Base-by-base conservation (phyloP, 2,888 invertebrate genomes). In the Mimumesa dahlbomi region DNA sequence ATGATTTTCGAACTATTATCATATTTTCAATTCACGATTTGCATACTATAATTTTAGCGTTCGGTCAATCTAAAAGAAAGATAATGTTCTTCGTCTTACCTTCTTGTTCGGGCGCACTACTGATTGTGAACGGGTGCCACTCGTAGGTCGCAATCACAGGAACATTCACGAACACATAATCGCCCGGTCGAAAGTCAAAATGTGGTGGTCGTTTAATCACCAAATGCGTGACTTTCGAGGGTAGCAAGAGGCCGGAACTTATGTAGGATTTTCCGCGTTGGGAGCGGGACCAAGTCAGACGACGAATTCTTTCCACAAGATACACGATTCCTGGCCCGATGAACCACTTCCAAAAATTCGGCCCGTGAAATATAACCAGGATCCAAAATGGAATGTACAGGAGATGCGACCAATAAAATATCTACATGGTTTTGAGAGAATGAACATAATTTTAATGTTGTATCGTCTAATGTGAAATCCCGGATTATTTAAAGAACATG, bases 91-190 rank as follows among this genome's bases (percentile, higher is more conserved):
- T n/a, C n/a, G n/a, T n/a, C n/a, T n/a, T n/a, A 94, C 96, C 95
- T 91, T 95, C 95, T 87, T 97, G 95, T 88, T 98, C 98, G 0
- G 98, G 98, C 5, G 98, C 97, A 82, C 97, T 97, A 90, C 97
- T 98, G 76, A 98, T 95, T 0, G 98, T 98, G 85, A 98, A 98
- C 0, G 98, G 98, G 92, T 98, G 98, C 98, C 98, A 98, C 90
- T 98, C 98, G 84, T 96, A 96, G 62, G 93, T 93, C 0, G 98
- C 97, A 67, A 98, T 97, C 4, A 93, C 93, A 0, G 98, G 98
- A 54, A 98, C 95, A 85, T 97, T 96, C 0, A 98, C 95, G 85
- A 97, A 98, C 34, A 97, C 94, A 87, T 98, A 98, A 90, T 98
- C 98, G 0, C 98, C 98, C 0, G 98, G 96, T 85, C 94, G 94